Conservation (phyloP, 2,797 vertebrate species). For the Sphaeramia orbicularis region DNA sequence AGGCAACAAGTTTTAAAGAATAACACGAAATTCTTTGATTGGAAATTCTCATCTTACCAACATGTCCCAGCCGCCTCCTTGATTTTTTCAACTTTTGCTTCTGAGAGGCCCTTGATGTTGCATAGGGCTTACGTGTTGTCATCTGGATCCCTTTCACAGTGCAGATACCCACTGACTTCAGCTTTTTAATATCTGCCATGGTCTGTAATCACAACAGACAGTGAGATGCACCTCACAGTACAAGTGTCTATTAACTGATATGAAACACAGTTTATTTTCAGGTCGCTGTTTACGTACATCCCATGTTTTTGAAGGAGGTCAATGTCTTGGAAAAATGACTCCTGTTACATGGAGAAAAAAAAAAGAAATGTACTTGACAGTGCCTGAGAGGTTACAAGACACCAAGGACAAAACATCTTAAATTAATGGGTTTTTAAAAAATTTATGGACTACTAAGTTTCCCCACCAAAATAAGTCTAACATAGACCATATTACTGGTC, state of each 20-base stretch:
- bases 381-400: not conserved
- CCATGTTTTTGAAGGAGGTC: conserved; percentile 97
- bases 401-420: not conserved
- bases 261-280: not conserved
- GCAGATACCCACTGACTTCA: conserved; percentile 97
- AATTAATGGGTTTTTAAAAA: too few relatives aligned
- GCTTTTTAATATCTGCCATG: conserved; percentile 96
- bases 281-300: conserved; percentile 87
- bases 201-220: conserved; percentile 82
- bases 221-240: not conserved
- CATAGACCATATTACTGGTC: too few relatives aligned
- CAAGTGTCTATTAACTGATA: not conserved
- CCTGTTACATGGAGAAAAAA: conserved; percentile 79
- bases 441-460: too few relatives aligned
- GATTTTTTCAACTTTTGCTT: conserved; percentile 99
- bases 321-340: conserved; percentile 97
- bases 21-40: not conserved
- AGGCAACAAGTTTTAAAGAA: not conserved
- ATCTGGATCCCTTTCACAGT: conserved; percentile 98
- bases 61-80: conserved; percentile 97
- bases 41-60: conserved; percentile 81
- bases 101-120: conserved; percentile 97
- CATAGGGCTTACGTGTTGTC: conserved; percentile 94
- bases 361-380: not conserved
- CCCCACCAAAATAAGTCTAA: too few relatives aligned